These are phyloP conservation scores for Manis pentadactyla DNA, from an alignment of 2,797 vertebrate species.

Conservation along the genomic window DNA sequence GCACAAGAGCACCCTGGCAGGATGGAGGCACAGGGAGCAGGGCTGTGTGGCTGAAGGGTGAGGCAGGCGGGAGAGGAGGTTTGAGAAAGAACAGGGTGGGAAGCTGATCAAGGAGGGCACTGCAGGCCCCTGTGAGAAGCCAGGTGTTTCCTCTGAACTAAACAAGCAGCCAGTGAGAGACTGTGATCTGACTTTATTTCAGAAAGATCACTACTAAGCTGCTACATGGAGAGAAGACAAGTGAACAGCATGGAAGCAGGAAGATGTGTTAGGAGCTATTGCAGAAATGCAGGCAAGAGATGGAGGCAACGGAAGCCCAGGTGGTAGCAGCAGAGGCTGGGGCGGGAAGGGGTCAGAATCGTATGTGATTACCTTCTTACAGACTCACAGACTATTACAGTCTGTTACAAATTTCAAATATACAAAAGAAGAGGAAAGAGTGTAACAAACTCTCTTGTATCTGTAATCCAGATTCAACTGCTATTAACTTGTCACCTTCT, in stretches of 20 bases:
- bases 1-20: background rate
- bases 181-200: background rate
- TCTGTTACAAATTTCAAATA: background rate
- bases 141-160: background rate
- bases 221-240: background rate
- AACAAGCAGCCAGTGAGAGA: background rate
- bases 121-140: background rate
- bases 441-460: background rate
- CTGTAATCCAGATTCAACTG: background rate
- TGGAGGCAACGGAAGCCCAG: background rate
- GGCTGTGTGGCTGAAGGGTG: background rate
- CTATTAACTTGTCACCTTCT: background rate
- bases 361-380: background rate
- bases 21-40: background rate
- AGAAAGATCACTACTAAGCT: background rate
- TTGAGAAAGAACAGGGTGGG: background rate
- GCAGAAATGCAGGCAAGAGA: background rate
- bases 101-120: background rate
- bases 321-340: background rate
- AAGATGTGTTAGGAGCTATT: background rate
- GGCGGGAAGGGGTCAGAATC: background rate
- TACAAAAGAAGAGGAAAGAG: background rate
- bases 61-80: background rate
- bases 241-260: background rate
- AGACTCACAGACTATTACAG: background rate